Percentiles rank a stretch among this genome's conserved stretches.
Evolutionary conservation across 2,113 vertebrate genomes (phyloP).

Genomic region (Orthonyx spaldingii): DNA sequence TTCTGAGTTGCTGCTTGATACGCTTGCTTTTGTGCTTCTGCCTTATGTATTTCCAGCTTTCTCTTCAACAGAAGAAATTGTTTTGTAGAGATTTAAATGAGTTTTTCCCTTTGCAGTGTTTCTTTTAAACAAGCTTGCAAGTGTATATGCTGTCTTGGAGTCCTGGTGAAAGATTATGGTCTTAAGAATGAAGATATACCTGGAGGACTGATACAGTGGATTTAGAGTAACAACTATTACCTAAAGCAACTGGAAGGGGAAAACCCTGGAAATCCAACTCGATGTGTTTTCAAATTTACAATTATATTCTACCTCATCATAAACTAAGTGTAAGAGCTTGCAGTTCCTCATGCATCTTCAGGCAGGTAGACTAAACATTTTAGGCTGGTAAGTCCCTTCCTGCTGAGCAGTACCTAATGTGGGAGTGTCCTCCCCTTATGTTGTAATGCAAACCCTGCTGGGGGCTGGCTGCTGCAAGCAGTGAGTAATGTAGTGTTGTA

Average conservation of each 20-base stretch:
- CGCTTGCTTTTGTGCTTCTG: not conserved
- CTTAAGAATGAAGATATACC: not conserved
- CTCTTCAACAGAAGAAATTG: not conserved
- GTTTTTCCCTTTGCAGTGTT: not conserved
- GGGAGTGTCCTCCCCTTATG: not conserved
- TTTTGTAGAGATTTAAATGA: not conserved
- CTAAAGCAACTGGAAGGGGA: not conserved
- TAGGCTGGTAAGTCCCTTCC: not conserved
- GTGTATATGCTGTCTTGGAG: not conserved
- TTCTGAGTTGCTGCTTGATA: not conserved
- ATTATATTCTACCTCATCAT: not conserved
- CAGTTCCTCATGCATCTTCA: not conserved
- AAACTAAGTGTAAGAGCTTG: not conserved
- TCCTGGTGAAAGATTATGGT: not conserved
- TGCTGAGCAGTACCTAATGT: not conserved
- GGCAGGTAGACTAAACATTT: slow-evolving; percentile 39
- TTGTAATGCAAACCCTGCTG: not conserved
- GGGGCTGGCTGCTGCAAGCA: not conserved
- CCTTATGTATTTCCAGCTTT: not conserved
- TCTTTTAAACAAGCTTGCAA: not conserved
- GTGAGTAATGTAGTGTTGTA: not conserved
- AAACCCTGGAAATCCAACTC: not conserved
- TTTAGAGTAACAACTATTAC: not conserved
- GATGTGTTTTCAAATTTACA: not conserved
- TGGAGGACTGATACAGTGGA: not conserved